These are phyloP conservation scores for Drosophila tanythrix DNA, from an alignment of 2,888 invertebrate species.

Conservation along the genomic window DNA sequence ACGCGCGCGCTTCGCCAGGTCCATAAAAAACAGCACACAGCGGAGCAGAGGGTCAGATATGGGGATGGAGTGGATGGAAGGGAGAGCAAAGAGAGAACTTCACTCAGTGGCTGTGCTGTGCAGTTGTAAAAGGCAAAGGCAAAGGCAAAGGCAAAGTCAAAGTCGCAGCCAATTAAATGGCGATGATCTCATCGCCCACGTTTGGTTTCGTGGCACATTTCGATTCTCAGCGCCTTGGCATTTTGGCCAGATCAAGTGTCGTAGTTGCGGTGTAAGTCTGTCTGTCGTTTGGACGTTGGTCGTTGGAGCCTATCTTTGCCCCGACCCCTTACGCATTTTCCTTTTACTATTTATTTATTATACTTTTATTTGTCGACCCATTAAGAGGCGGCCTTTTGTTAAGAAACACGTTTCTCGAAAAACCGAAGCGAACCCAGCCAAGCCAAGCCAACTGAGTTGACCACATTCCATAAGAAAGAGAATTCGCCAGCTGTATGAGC, in stretches of 20 bases:
- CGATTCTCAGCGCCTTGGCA: slow-evolving; percentile 46
- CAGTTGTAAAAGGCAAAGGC: slow-evolving; percentile 31
- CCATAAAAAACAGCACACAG: slow-evolving; percentile 47
- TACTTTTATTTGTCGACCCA: slow-evolving; percentile 75
- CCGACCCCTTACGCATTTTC: slow-evolving; percentile 76
- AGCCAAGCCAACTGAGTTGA: slow-evolving; percentile 17
- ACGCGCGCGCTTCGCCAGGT: slow-evolving; percentile 51
- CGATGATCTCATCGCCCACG: slow-evolving; percentile 82
- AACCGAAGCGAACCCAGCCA: slow-evolving; percentile 10
- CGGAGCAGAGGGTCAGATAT: slow-evolving; percentile 1
- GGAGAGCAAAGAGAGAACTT: not conserved
- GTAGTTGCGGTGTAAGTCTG: slow-evolving; percentile 15
- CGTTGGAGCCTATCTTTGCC: slow-evolving; percentile 20
- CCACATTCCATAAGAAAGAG: slow-evolving; percentile 69
- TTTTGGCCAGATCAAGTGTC: slow-evolving; percentile 65
- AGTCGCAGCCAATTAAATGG: slow-evolving; percentile 71
- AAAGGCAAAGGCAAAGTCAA: slow-evolving; percentile 34
- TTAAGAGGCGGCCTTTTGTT: slow-evolving; percentile 70
- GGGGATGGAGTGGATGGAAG: not conserved
- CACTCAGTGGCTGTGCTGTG: slow-evolving; percentile 10
- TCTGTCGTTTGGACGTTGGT: slow-evolving; percentile 1
- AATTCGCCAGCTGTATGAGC: slow-evolving; percentile 65
- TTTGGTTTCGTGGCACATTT: slow-evolving; percentile 53
- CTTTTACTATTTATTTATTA: slow-evolving; percentile 79
- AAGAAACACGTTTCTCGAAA: slow-evolving; percentile 68